phyloP scores from a whole-genome alignment of 2,113 vertebrate genomes.

The Vombatus ursinus region DNA sequence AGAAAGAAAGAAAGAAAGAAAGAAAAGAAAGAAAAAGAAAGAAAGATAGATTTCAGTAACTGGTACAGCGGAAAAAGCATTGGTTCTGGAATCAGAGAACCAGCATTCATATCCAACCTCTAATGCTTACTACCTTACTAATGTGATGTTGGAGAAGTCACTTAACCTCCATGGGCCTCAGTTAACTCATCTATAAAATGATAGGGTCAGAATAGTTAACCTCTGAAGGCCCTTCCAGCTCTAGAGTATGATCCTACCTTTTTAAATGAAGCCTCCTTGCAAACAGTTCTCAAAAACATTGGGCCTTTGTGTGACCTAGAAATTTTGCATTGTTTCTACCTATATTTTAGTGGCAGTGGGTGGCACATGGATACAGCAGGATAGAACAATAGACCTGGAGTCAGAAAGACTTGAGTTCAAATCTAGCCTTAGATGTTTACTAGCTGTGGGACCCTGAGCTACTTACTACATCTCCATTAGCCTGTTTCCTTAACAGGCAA shows the following conservation, averaged over 20 bases:
- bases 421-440: not conserved
- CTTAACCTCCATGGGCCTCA: not conserved
- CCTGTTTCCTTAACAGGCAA: not conserved
- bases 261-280: slow-evolving; percentile 56
- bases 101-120: not conserved
- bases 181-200: not conserved
- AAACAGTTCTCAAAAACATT: slow-evolving; percentile 40
- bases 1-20: slow-evolving; percentile 36
- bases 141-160: not conserved
- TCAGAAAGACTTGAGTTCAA: not conserved
- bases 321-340: slow-evolving; percentile 16
- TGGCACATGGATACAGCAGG: not conserved
- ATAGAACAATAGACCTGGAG: not conserved
- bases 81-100: not conserved
- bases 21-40: slow-evolving; percentile 21
- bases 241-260: not conserved
- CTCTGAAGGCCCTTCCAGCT: not conserved
- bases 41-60: slow-evolving; percentile 37
- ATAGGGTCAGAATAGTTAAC: not conserved
- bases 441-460: not conserved
- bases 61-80: not conserved
- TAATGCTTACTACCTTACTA: not conserved
- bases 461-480: not conserved
- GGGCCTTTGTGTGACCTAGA: slow-evolving; percentile 16
- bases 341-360: not conserved